phyloP scores from a whole-genome alignment of 2,888 invertebrate genomes.

The Zonitis immaculata region DNA sequence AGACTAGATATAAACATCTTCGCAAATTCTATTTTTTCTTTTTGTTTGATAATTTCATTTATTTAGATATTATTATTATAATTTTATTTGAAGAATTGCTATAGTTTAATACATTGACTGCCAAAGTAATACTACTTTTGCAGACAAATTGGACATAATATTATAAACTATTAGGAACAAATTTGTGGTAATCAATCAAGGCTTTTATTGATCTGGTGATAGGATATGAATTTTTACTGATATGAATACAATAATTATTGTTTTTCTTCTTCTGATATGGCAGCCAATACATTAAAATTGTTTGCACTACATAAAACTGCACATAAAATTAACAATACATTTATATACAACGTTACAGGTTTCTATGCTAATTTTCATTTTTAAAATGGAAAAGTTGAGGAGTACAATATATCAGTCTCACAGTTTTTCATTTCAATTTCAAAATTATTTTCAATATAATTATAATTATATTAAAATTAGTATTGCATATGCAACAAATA shows the following conservation, averaged over 20 bases:
- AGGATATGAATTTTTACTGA: neutral
- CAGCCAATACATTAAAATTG: constrained; percentile 17
- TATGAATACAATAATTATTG: neutral
- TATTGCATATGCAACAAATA: constrained; percentile 10
- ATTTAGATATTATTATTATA: too few species aligned
- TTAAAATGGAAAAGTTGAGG: constrained; percentile 29
- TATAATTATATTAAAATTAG: constrained; percentile 6
- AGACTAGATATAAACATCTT: constrained; percentile 27
- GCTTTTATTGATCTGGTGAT: neutral
- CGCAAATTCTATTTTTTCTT: constrained; percentile 9
- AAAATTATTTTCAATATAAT: constrained; percentile 4
- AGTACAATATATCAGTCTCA: constrained; percentile 41
- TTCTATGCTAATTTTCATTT: constrained; percentile 22
- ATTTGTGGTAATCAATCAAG: neutral
- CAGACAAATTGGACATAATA: constrained; percentile 9
- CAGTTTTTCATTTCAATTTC: constrained; percentile 29
- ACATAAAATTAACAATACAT: constrained; percentile 23
- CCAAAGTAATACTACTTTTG: constrained; percentile 4
- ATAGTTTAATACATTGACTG: constrained; percentile 18
- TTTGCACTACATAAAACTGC: constrained; percentile 11
- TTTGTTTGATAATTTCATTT: neutral
- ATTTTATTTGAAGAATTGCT: neutral
- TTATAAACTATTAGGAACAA: constrained; percentile 19
- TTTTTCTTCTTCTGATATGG: constrained; percentile 4
- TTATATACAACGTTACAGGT: constrained; percentile 32